Evolutionary conservation across 2,888 invertebrate genomes (phyloP), one percentile per base, ranked within the genome.

Genomic region (Camponotus fellah): DNA sequence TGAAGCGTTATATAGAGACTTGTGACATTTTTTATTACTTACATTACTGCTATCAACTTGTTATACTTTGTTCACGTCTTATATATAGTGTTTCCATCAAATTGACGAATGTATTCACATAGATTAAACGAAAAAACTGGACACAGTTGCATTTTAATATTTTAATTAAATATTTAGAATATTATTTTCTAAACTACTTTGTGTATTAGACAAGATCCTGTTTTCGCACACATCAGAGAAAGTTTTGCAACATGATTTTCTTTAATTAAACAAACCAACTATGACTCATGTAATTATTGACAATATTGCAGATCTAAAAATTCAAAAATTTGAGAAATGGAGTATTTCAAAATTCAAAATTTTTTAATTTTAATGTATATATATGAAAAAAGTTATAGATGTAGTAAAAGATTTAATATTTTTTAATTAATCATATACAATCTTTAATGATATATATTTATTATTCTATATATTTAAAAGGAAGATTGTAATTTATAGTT

Each of bases 71-170:
- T 71, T 26, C 10, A 72, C 0, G 9, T 58, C 17, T 37, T 58
- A 40, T 56, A 14, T 34, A 34, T 5, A 21, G 3, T 72, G 8
- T 40, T 40, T 40, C 26, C 56, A 37, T 71, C 37, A n/a, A 34
- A 53, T 32, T 32, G 53, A 46, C 68, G 10, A 5, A 37, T 56
- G n/a, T 71, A 49, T 21, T 71, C 37, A 3, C 14, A 14, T 34
- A 40, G 21, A 14, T 71, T 32, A 17, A 71, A 71, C 37, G 21
- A 71, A 71, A 37, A 21, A 68, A 26, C 17, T 68, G 26, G 8
- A 68, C 46, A 46, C 17, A 34, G 1, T 62, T 62, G 17, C 3
- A 32, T 32, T 62, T 62, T 68, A 46, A 26, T 26, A 68, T 68
- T 46, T 65, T n/a, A 68, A 14, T 46, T 14, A 21, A 12, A 6